Evolutionary conservation across 2,113 vertebrate genomes (phyloP).

Genomic region (Smithornis capensis): DNA sequence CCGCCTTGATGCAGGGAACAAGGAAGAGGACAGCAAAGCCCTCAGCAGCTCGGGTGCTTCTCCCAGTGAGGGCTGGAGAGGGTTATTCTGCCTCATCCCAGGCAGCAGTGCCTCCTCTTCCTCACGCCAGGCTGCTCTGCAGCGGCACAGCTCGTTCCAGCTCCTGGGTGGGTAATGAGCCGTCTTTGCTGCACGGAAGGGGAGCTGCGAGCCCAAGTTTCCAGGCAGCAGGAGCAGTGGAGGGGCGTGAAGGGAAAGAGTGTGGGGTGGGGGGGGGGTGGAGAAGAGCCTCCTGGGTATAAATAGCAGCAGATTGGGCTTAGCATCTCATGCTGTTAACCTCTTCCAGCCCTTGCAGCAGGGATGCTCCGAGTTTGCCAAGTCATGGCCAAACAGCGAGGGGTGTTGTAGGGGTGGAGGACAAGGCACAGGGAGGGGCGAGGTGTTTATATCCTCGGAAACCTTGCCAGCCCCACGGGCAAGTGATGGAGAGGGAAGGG

Average conservation of each 20-base stretch:
- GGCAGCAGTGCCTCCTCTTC: background rate
- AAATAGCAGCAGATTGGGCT: slow-evolving; percentile 43
- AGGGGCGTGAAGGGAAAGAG: background rate
- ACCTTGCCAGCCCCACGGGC: accelerated
- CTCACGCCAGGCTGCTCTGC: background rate
- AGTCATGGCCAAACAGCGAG: accelerated
- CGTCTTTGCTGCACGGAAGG: background rate
- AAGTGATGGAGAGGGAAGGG: background rate
- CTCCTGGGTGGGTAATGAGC: slow-evolving; percentile 3
- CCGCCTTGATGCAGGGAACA: accelerated
- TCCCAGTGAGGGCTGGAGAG: background rate
- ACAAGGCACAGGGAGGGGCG: background rate
- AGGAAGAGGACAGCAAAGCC: background rate
- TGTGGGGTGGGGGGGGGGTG: background rate
- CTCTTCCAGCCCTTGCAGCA: background rate
- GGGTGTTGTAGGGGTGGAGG: background rate
- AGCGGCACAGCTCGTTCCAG: background rate
- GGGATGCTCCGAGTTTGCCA: background rate
- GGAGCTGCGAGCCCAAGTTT: slow-evolving; percentile 8
- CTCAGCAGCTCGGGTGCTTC: background rate
- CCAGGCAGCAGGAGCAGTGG: slow-evolving; percentile 14
- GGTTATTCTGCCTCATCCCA: background rate
- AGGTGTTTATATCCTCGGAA: background rate
- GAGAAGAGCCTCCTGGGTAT: slow-evolving; percentile 51
- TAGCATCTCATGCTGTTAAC: slow-evolving; percentile 14